phyloP scores from a whole-genome alignment of 2,113 vertebrate genomes.

The Coptodon rendalli region DNA sequence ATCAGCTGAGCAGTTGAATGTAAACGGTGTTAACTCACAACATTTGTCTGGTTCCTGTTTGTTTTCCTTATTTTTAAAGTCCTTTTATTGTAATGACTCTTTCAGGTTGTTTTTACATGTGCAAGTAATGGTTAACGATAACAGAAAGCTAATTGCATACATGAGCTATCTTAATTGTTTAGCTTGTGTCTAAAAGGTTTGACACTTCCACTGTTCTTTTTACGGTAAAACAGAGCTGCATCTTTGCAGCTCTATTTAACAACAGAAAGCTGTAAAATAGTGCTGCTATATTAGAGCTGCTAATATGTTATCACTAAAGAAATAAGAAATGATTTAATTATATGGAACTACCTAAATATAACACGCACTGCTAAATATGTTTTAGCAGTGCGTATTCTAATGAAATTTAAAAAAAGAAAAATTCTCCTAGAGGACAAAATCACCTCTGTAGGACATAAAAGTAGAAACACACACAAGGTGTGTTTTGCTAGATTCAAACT shows the following conservation, averaged over 20 bases:
- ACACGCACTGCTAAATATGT: background rate
- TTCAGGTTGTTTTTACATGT: background rate
- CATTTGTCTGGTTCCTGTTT: background rate
- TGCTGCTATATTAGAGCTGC: background rate
- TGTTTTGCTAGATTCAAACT: background rate
- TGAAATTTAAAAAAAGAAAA: rapidly evolving
- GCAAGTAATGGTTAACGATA: background rate
- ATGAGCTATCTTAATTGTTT: background rate
- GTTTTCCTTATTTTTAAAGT: background rate
- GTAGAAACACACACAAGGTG: background rate
- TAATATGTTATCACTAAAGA: background rate
- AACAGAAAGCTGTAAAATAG: background rate
- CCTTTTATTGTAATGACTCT: background rate
- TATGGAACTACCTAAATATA: background rate
- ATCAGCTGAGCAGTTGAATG: background rate
- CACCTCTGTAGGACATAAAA: background rate
- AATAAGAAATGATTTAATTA: background rate
- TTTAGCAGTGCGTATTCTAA: background rate
- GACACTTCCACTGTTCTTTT: background rate
- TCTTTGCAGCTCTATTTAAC: background rate
- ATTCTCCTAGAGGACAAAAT: rapidly evolving
- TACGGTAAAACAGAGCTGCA: rapidly evolving
- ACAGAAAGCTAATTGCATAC: background rate
- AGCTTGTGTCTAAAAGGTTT: background rate
- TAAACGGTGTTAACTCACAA: background rate